Evolutionary conservation across 1,140 invertebrate species (phyloP).

Genomic region (Drosophila pectinifera): DNA sequence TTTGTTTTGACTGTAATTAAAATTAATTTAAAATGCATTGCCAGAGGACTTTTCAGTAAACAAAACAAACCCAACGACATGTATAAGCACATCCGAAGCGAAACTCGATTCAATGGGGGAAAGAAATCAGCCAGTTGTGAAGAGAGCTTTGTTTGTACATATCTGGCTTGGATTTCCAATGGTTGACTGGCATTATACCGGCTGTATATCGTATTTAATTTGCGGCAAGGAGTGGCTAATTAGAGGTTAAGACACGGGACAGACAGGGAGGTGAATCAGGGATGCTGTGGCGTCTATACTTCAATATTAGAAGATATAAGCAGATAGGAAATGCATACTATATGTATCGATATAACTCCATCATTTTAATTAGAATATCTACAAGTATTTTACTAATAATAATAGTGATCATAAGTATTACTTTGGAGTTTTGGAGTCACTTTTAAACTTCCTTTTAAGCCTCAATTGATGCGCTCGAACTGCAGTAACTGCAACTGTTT

Average conservation of each 20-base stretch:
- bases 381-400: no score
- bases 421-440: no score
- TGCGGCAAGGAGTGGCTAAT: conserved; percentile 46
- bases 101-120: conserved; percentile 59
- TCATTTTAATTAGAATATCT: no score
- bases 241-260: conserved; percentile 13
- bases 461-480: conserved; percentile 10
- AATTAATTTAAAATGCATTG: conserved; percentile 40
- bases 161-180: conserved; percentile 61
- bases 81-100: conserved; percentile 15
- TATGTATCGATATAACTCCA: no score
- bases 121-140: conserved; percentile 69
- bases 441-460: background rate
- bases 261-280: background rate
- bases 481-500: background rate
- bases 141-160: conserved; percentile 49
- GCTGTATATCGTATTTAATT: conserved; percentile 22
- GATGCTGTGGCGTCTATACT: background rate
- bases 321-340: no score
- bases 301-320: background rate
- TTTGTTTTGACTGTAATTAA: conserved; percentile 60
- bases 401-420: background rate
- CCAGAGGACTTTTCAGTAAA: conserved; percentile 19
- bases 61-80: conserved; percentile 4
- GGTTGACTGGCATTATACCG: conserved; percentile 35